Evolutionary conservation across 2,113 vertebrate genomes (phyloP), one percentile per base, ranked within the genome.

Genomic region (Sphyrna mokarran): DNA sequence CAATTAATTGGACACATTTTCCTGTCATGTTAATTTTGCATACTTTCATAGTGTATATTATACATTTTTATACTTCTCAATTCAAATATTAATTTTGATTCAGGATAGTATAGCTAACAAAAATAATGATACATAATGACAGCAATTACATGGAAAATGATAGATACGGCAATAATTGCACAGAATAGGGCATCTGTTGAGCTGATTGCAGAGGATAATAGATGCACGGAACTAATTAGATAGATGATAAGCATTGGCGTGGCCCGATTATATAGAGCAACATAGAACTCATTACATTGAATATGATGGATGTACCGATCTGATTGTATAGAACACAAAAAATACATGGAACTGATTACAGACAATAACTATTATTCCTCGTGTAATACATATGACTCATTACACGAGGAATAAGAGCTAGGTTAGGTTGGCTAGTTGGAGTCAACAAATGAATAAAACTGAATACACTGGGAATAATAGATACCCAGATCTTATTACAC

Each of bases 71-170:
- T 63, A 91, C 20, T n/a, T 93, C 61, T 5, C n/a, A 14, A 37
- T 93, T 40, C 89, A 93, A 93, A 93, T 66, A 63, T 66, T 93
- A 18, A 93, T 93, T 93, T 66, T 33, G 66, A 22, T 66, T 66
- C 16, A 66, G 61, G 66, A n/a, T 20, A 37, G 18, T 29, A 66
- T 66, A 37, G 89, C 18, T 93, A 66, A 66, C 61, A 66, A 63
- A 66, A 63, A 91, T 87, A 87, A 58, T 61, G 58, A 63, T 33
- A 91, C 61, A 91, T 91, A 37, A 37, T 37, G 89, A 61, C 89
- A 66, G 61, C 89, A 93, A 93, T 68, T 93, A 61, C 5, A 93
- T 37, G 58, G 18, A 66, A 93, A 93, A 66, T 66, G 89, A 37
- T 58, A 93, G n/a, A 93, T 93, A 20, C 18, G 68, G 61, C n/a